Base-by-base conservation (phyloP, 1,140 invertebrate genomes). In the Drosophila oshimai region DNA sequence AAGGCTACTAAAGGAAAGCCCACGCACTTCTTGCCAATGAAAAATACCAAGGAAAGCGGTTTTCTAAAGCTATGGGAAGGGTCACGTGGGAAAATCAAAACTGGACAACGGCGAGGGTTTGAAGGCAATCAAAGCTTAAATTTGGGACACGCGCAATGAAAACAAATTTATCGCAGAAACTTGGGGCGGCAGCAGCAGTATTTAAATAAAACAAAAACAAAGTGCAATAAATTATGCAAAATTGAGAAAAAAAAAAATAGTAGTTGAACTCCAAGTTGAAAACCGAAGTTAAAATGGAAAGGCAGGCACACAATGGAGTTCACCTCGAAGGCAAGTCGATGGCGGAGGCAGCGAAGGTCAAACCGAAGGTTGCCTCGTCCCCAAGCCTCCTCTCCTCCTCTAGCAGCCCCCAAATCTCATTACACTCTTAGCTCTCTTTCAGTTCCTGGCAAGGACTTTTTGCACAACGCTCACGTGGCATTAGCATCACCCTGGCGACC, bases 191-290 rank as follows among this genome's bases (percentile, higher is more conserved):
- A 12, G 18, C 24, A 64, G 26, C 26, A 26, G 58, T n/a, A n/a
- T n/a, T n/a, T 50, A 64, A 65, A 39, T 41, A 44, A 79, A 72
- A 61, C 53, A 54, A 74, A 64, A 86, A 62, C 74, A 71, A 79
- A 83, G 71, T 79, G 80, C 79, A 79, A 83, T 83, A 86, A 86
- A 86, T 86, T 86, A 83, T 83, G 80, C 78, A 83, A 79, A 79
- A 74, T 41, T 31, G 34, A 42, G 54, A 61, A 24, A 44, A 55
- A 10, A 26, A 12, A 41, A 60, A 54, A 39, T 22, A 1, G 6
- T 7, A 37, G 33, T 24, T 15, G n/a, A 50, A 15, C 28, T 44
- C 26, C 34, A 26, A 58, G 61, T 45, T 70, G 44, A 73, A 73
- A 72, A 45, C 13, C 31, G 45, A 65, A 83, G 74, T 77, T 68